These are phyloP conservation scores for Apotomis capreana DNA, from an alignment of 2,888 invertebrate species.

Conservation along the genomic window DNA sequence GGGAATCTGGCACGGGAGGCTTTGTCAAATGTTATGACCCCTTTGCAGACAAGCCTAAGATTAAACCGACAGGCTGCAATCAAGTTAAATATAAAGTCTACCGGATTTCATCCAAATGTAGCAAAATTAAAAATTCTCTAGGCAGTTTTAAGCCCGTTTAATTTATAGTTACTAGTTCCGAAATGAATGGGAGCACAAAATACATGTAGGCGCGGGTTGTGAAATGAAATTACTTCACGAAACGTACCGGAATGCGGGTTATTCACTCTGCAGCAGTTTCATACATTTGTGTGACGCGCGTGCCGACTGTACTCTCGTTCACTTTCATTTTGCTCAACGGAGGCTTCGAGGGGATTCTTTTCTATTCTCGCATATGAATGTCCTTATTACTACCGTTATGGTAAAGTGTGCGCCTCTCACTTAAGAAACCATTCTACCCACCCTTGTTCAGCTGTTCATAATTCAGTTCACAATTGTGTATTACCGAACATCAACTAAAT, in stretches of 20 bases:
- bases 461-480: neutral
- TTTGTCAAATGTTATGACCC: neutral
- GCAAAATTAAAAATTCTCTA: too few species aligned
- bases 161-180: neutral
- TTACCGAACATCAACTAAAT: neutral
- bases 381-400: constrained; percentile 21
- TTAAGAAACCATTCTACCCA: constrained; percentile 5
- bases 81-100: too few species aligned
- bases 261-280: neutral
- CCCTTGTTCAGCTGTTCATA: neutral
- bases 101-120: too few species aligned
- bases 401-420: neutral
- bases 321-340: constrained; percentile 20
- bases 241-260: neutral
- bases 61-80: neutral
- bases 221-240: neutral
- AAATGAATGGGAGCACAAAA: neutral
- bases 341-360: constrained; percentile 1
- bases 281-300: neutral
- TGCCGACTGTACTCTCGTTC: constrained; percentile 1
- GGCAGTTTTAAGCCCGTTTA: neutral
- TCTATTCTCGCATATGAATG: constrained; percentile 22
- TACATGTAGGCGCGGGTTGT: neutral
- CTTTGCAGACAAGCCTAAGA: neutral
- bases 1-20: constrained; percentile 2